These are phyloP conservation scores for Gambelia wislizenii DNA, from an alignment of 2,797 vertebrate genomes.

Conservation along the genomic window DNA sequence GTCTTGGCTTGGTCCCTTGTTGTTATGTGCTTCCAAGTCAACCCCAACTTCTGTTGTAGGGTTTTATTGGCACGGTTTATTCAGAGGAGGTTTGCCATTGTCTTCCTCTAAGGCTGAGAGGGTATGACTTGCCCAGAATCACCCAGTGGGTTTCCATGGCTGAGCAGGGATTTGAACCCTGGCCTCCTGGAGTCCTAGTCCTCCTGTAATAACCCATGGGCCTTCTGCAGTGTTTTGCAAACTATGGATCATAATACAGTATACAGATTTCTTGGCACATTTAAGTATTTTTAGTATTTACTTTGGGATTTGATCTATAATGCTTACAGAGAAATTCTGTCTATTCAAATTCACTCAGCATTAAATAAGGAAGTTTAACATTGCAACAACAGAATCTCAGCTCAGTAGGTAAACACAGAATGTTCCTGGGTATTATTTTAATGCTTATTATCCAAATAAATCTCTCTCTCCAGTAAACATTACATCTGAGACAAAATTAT, in stretches of 20 bases:
- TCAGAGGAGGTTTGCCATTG: no score
- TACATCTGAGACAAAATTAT: background rate
- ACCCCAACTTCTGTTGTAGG: no score
- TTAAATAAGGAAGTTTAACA: slow-evolving; percentile 33
- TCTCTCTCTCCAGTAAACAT: background rate
- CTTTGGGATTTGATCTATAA: slow-evolving; percentile 48
- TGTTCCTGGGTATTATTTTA: slow-evolving; percentile 34
- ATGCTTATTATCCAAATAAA: background rate
- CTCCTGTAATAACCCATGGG: slow-evolving; percentile 56
- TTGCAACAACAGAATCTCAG: slow-evolving; percentile 28
- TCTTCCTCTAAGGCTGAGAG: no score
- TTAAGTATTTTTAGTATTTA: slow-evolving; percentile 49
- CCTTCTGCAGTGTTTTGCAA: slow-evolving; percentile 58
- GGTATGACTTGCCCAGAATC: no score
- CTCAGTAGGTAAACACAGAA: background rate
- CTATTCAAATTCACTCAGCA: slow-evolving; percentile 47
- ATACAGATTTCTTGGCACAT: slow-evolving; percentile 50
- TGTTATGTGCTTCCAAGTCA: no score
- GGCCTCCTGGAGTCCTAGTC: slow-evolving; percentile 41
- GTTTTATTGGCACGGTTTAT: no score
- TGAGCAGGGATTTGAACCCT: no score
- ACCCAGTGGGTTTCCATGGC: no score
- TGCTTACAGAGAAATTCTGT: slow-evolving; percentile 46
- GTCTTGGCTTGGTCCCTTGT: no score
- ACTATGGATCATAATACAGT: slow-evolving; percentile 14